Evolutionary conservation across 2,113 vertebrate genomes (phyloP).

Genomic region (Condylura cristata): DNA sequence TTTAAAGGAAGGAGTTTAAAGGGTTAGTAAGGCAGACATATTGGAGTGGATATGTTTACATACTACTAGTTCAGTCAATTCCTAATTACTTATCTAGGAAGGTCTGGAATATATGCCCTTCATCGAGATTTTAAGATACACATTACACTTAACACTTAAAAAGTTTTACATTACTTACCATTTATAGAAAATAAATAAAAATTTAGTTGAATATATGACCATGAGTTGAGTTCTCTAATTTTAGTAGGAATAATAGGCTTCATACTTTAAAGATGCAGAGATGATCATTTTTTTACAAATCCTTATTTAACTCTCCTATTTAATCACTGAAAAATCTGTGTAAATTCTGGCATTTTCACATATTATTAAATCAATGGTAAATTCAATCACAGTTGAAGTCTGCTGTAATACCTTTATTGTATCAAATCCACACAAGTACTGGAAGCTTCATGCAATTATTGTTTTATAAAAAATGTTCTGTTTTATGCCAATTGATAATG

Average conservation of each 20-base stretch:
- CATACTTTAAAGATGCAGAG: not conserved
- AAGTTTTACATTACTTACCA: not conserved
- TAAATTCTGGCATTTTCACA: not conserved
- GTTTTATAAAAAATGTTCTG: not conserved
- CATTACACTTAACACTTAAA: not conserved
- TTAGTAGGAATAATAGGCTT: not conserved
- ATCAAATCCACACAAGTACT: not conserved
- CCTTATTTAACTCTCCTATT: not conserved
- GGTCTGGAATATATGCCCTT: not conserved
- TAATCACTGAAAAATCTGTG: not conserved
- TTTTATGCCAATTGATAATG: not conserved
- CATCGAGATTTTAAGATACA: not conserved
- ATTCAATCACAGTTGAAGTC: not conserved
- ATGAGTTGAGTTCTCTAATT: not conserved
- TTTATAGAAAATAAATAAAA: not conserved
- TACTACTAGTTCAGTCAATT: not conserved
- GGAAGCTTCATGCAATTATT: not conserved
- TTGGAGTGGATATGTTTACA: not conserved
- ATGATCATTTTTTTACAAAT: not conserved
- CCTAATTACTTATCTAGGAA: not conserved
- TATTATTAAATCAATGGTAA: not conserved
- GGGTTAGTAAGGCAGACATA: not conserved
- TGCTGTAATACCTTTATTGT: not conserved
- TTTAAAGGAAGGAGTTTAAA: not conserved
- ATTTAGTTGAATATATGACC: not conserved